Conservation (phyloP, 2,888 invertebrate genomes). For the Hypena proboscidalis region DNA sequence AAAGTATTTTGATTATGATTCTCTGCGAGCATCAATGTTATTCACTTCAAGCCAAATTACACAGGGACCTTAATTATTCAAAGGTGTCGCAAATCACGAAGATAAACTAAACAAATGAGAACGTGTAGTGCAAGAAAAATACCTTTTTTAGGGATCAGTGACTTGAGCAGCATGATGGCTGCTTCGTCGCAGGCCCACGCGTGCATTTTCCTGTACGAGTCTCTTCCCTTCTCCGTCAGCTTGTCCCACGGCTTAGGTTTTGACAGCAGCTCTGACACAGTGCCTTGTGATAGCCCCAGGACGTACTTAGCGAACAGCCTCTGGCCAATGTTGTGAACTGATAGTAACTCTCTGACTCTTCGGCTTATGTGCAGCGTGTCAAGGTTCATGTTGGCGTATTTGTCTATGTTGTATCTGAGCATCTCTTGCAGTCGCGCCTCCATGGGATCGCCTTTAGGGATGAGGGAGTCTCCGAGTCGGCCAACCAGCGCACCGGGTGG, state of each 20-base stretch:
- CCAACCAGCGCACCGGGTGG: conserved; percentile 94
- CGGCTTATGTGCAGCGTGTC: conserved; percentile 98
- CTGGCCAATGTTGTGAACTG: conserved; percentile 99
- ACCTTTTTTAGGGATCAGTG: conserved; percentile 99
- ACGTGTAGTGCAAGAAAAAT: conserved; percentile 48
- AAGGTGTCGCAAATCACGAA: conserved; percentile 9
- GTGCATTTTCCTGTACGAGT: conserved; percentile 99
- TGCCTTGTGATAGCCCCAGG: conserved; percentile 98
- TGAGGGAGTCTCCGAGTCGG: conserved; percentile 94
- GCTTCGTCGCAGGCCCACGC: conserved; percentile 99
- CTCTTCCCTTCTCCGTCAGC: conserved; percentile 99
- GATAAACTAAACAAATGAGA: conserved; percentile 19
- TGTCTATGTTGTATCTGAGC: conserved; percentile 97
- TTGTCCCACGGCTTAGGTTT: conserved; percentile 99
- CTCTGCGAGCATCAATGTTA: conserved; percentile 17
- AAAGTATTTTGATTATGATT: background rate
- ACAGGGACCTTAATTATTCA: background rate
- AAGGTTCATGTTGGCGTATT: conserved; percentile 96
- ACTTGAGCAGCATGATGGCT: conserved; percentile 98
- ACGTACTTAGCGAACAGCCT: conserved; percentile 99
- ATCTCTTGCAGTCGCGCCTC: conserved; percentile 97
- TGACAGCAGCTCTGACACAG: conserved; percentile 98
- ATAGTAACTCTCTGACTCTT: conserved; percentile 96
- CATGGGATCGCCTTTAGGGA: conserved; percentile 97
- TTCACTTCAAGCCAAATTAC: conserved; percentile 19